phyloP scores from a whole-genome alignment of 2,113 vertebrate genomes.

The Peucedramus taeniatus region DNA sequence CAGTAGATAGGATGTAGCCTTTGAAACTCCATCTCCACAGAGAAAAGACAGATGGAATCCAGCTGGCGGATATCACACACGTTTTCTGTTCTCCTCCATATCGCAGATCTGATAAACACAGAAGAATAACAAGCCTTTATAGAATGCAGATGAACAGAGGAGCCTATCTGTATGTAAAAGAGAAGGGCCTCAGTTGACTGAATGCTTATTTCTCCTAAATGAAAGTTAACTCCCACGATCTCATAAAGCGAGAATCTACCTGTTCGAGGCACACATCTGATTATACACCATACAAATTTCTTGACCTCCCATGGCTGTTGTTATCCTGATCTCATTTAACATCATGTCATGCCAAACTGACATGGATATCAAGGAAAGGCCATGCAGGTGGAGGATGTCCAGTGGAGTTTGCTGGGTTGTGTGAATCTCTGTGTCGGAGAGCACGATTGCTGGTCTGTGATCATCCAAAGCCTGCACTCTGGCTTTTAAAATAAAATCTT shows the following conservation, averaged over 20 bases:
- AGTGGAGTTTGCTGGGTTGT: neutral
- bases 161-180: conserved; percentile 53
- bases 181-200: conserved; percentile 39
- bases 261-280: neutral
- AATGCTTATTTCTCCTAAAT: conserved; percentile 39
- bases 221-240: conserved; percentile 38
- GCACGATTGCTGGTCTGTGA: neutral
- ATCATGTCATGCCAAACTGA: neutral
- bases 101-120: conserved; percentile 53
- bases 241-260: conserved; percentile 32
- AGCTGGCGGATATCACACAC: conserved; percentile 67
- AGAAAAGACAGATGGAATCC: conserved; percentile 63
- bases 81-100: conserved; percentile 46
- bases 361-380: neutral
- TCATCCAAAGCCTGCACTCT: neutral
- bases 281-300: neutral
- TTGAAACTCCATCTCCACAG: conserved; percentile 43
- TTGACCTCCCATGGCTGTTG: conserved; percentile 22
- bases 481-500: conserved; percentile 37
- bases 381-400: neutral
- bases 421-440: neutral
- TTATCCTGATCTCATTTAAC: neutral
- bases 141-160: conserved; percentile 49
- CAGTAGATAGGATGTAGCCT: conserved; percentile 54
- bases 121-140: conserved; percentile 53